Evolutionary conservation across 2,113 vertebrate genomes (phyloP).

Genomic region (Pterophyllum scalare): DNA sequence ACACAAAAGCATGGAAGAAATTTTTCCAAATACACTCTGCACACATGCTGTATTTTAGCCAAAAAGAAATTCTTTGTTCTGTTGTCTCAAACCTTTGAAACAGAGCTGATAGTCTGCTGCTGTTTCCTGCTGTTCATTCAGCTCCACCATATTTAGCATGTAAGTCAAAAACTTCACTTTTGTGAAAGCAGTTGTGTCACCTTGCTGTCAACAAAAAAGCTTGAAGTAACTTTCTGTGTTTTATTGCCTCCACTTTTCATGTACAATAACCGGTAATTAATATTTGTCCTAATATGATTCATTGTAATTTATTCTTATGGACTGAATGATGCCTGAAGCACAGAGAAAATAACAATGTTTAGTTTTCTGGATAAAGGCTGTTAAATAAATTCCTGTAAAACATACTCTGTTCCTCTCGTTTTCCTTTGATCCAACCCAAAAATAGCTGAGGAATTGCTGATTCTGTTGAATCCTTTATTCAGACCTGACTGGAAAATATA

Average conservation of each 20-base stretch:
- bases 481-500: too few relatives aligned
- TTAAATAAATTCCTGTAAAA: slow-evolving; percentile 81
- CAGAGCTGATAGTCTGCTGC: slow-evolving; percentile 1
- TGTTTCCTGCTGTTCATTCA: background rate
- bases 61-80: slow-evolving; percentile 20
- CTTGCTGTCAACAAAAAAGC: slow-evolving; percentile 11
- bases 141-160: background rate
- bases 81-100: slow-evolving; percentile 29
- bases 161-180: background rate
- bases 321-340: background rate
- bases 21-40: background rate
- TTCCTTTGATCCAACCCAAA: background rate
- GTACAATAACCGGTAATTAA: background rate
- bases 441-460: background rate
- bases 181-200: background rate
- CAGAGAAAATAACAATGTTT: slow-evolving; percentile 53
- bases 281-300: slow-evolving; percentile 13
- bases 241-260: background rate
- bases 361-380: slow-evolving; percentile 74
- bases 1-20: slow-evolving; percentile 34
- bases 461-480: too few relatives aligned
- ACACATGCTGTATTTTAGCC: slow-evolving; percentile 61
- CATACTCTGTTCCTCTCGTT: background rate
- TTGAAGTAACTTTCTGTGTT: slow-evolving; percentile 38
- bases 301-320: background rate